Percentiles rank a stretch among this genome's conserved stretches.
phyloP scores from a whole-genome alignment of 2,797 vertebrate species.

The Delichon dasypus region DNA sequence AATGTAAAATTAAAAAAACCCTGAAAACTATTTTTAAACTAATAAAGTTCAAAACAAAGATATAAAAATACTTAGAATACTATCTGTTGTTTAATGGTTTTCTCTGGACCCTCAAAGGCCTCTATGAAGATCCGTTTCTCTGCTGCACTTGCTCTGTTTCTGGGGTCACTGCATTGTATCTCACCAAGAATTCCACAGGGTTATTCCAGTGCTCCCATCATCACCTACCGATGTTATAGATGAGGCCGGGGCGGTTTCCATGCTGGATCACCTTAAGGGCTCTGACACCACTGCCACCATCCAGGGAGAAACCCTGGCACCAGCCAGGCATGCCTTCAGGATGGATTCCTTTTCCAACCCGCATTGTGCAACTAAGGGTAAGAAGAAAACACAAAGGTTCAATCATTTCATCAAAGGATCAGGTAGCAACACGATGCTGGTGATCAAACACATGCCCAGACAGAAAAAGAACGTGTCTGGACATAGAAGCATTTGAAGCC shows the following conservation, averaged over 20 bases:
- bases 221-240: conserved; percentile 94
- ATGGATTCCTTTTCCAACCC: conserved; percentile 93
- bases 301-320: conserved; percentile 97
- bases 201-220: background rate
- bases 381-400: background rate
- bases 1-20: background rate
- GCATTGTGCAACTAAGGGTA: conserved; percentile 89
- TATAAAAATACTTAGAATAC: background rate
- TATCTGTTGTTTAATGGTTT: background rate
- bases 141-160: background rate
- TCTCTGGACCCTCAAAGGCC: background rate
- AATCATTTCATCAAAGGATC: background rate
- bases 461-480: background rate
- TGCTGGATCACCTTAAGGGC: conserved; percentile 96
- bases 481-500: background rate
- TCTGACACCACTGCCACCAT: conserved; percentile 93
- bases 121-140: background rate
- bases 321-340: conserved; percentile 94
- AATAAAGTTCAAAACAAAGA: background rate
- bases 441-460: background rate
- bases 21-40: background rate
- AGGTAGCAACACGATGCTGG: background rate
- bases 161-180: background rate
- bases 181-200: background rate
- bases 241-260: conserved; percentile 93